phyloP scores from a whole-genome alignment of 2,797 vertebrate species.

The Holocentrus rufus region DNA sequence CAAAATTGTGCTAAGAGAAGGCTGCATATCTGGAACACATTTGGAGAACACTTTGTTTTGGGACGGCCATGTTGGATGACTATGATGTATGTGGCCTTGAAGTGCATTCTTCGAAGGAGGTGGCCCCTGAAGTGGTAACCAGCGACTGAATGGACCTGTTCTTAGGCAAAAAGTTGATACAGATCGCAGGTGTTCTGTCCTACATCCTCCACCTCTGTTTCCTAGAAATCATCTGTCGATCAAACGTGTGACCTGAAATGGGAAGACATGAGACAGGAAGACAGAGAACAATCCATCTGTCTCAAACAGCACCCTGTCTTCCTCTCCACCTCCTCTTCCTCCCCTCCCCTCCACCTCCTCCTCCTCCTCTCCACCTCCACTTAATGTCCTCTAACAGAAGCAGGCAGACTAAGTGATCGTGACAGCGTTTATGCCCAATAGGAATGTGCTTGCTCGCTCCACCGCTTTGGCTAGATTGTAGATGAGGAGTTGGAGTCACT shows the following conservation, averaged over 20 bases:
- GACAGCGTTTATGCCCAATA: slow-evolving; percentile 58
- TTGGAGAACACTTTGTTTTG: too few species aligned
- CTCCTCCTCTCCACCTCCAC: slow-evolving; percentile 17
- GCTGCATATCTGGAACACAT: too few species aligned
- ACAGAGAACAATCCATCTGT: slow-evolving; percentile 53
- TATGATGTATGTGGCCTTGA: too few species aligned
- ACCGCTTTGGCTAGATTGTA: slow-evolving; percentile 54
- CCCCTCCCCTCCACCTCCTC: neutral
- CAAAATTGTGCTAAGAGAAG: too few species aligned
- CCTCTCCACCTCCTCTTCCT: slow-evolving; percentile 23
- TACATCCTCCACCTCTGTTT: slow-evolving; percentile 5
- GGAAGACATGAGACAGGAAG: slow-evolving; percentile 1
- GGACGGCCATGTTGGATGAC: too few species aligned
- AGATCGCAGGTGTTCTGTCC: neutral
- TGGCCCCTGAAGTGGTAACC: too few species aligned
- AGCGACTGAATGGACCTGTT: too few species aligned
- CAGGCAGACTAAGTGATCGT: slow-evolving; percentile 55
- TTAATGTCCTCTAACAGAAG: slow-evolving; percentile 49
- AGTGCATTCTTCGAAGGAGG: too few species aligned
- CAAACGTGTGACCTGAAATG: slow-evolving; percentile 17
- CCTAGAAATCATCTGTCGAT: neutral
- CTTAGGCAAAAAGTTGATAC: too few species aligned
- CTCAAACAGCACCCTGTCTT: slow-evolving; percentile 28
- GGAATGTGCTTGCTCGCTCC: slow-evolving; percentile 47
- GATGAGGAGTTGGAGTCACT: slow-evolving; percentile 54